Evolutionary conservation across 2,888 invertebrate genomes (phyloP).

Genomic region (Callosobruchus maculatus): DNA sequence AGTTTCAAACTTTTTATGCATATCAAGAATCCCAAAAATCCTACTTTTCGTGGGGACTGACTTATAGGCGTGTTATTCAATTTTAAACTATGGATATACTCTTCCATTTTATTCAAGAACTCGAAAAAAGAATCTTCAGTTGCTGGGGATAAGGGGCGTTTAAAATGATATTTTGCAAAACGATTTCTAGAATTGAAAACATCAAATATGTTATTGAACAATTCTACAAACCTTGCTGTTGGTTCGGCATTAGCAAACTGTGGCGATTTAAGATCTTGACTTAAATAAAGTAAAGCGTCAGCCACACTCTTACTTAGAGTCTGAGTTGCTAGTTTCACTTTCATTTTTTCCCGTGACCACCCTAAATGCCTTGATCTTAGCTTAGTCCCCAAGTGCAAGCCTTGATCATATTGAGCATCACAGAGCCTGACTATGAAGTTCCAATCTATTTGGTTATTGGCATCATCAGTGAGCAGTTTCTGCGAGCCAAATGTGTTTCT

Average conservation of each 20-base stretch:
- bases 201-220: conserved; percentile 14
- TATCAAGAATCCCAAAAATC: conserved; percentile 7
- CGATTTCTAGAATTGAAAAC: conserved; percentile 15
- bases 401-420: background rate
- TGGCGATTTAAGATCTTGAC: conserved; percentile 8
- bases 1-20: conserved; percentile 7
- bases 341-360: conserved; percentile 19
- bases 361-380: conserved; percentile 5
- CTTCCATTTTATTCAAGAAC: conserved; percentile 4
- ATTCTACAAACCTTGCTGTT: conserved; percentile 11
- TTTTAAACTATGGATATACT: conserved; percentile 15
- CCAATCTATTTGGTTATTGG: conserved; percentile 20
- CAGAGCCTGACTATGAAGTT: no score
- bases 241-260: conserved; percentile 9
- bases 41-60: conserved; percentile 4
- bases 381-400: conserved; percentile 11
- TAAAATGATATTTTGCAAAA: conserved; percentile 8
- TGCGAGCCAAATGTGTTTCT: conserved; percentile 22
- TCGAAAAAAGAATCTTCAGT: conserved; percentile 8
- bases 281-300: conserved; percentile 11
- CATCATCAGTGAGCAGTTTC: conserved; percentile 12
- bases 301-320: conserved; percentile 16
- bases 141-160: conserved; percentile 7
- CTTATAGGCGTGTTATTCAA: conserved; percentile 1
- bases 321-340: conserved; percentile 18